Conservation (phyloP, 1,140 invertebrate species). For the Cataglyphis hispanica region DNA sequence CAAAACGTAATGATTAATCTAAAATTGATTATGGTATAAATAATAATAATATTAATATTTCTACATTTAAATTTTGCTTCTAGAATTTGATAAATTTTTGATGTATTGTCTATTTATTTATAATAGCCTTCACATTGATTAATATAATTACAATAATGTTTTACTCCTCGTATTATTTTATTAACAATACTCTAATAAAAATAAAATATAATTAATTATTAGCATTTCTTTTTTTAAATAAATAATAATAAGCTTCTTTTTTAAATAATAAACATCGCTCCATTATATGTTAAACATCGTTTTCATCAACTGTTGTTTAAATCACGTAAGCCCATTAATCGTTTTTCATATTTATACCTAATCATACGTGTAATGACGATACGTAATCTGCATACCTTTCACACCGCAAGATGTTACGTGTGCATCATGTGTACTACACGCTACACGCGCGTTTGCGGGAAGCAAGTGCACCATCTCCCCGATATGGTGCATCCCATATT, state of each 20-base stretch:
- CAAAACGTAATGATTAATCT: neutral
- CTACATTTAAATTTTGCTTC: neutral
- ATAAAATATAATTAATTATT: neutral
- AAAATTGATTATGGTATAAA: neutral
- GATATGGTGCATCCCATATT: conserved; percentile 54
- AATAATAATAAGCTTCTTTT: too few species aligned
- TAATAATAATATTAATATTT: neutral
- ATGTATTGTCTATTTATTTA: neutral
- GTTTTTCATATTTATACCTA: conserved; percentile 17
- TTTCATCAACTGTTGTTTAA: neutral
- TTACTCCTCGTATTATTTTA: neutral
- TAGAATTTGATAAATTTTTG: neutral
- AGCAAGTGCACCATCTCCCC: conserved; percentile 4
- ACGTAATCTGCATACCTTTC: conserved; percentile 22
- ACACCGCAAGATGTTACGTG: conserved; percentile 3
- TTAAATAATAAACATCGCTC: too few species aligned
- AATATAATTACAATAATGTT: neutral
- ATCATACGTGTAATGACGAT: neutral
- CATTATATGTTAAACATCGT: too few species aligned
- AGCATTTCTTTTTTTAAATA: too few species aligned
- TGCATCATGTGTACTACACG: neutral
- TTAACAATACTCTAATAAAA: neutral
- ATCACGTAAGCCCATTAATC: neutral
- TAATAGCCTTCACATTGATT: neutral
- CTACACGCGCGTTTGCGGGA: neutral